Evolutionary conservation across 2,113 vertebrate genomes (phyloP), one percentile per base, ranked within the genome.

Genomic region (Neolamprologus toae): DNA sequence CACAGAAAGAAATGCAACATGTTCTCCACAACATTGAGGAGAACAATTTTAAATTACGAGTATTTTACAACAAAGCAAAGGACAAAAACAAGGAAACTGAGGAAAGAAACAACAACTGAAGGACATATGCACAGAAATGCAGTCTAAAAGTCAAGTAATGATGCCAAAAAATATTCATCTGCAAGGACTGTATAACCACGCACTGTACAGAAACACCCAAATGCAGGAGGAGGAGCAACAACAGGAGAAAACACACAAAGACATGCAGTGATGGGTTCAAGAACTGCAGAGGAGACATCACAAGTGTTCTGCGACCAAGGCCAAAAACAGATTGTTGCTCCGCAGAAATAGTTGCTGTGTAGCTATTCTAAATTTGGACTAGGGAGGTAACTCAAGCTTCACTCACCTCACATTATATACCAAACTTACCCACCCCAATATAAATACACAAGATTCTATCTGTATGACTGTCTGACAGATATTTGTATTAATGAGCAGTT

Each of bases 101-200:
- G 17, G 59, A 63, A 63, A 63, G 59, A 63, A 63, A 35, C 59
- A 63, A 63, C 59, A 63, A 63, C 3, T 63, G 59, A n/a, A 63
- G 17, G 31, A 35, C 0, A n/a, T n/a, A 8, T 35, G 31, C 31
- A 63, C 17, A 63, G 31, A 66, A 66, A 8, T 35, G 17, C 31
- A 66, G 31, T 66, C 10, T 66, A 66, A 35, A 66, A 35, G 5
- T 35, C 28, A 33, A 35, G 61, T 35, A 35, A 63, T 63, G 31
- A 6, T 2, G 6, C 6, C 0, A 0, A 63, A 63, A 63, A 35
- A n/a, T 66, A 66, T 66, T n/a, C 31, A 66, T 66, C 61, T 66
- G 31, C 31, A n/a, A 63, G 6, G 9, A 8, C 31, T 63, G 31
- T n/a, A 35, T 63, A 63, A 63, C 59, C 31, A 35, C 3, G 6